Evolutionary conservation across 2,888 invertebrate species (phyloP).

Genomic region (Hypena proboscidalis): DNA sequence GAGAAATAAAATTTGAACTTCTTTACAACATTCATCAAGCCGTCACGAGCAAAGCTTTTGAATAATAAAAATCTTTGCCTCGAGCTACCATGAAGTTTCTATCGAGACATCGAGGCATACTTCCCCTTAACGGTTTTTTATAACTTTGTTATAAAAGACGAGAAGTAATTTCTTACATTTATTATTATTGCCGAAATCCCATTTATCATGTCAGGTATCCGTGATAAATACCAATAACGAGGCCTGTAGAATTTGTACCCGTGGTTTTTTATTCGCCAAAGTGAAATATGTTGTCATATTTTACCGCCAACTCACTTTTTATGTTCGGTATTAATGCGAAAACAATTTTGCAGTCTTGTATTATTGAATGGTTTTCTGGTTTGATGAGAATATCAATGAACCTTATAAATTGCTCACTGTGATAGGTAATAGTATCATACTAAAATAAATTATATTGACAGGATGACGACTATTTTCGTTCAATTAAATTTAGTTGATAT

Average conservation of each 20-base stretch:
- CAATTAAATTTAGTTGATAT: too few relatives aligned
- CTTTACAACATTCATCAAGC: constrained; percentile 79
- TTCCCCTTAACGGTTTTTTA: constrained; percentile 43
- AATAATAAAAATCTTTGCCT: constrained; percentile 73
- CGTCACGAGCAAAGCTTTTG: constrained; percentile 76
- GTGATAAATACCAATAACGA: constrained; percentile 52
- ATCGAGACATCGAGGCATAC: constrained; percentile 37
- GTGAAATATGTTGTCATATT: constrained; percentile 47
- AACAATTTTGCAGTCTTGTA: constrained; percentile 23
- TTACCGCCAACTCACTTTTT: constrained; percentile 31
- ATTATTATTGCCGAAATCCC: constrained; percentile 54
- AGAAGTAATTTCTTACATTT: constrained; percentile 57
- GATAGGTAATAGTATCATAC: too few relatives aligned
- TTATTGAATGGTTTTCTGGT: constrained; percentile 2
- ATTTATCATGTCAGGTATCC: constrained; percentile 46
- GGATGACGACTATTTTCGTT: too few relatives aligned
- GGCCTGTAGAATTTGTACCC: constrained; percentile 38
- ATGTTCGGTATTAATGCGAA: constrained; percentile 30
- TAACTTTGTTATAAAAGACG: constrained; percentile 52
- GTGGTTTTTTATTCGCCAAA: constrained; percentile 35
- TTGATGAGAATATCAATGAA: neutral
- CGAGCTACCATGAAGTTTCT: constrained; percentile 39
- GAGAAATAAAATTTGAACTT: constrained; percentile 75
- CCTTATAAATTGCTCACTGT: neutral
- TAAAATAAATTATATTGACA: too few relatives aligned